Evolutionary conservation across 2,888 invertebrate genomes (phyloP), one percentile per base, ranked within the genome.

Genomic region (Caenorhabditis sp.): DNA sequence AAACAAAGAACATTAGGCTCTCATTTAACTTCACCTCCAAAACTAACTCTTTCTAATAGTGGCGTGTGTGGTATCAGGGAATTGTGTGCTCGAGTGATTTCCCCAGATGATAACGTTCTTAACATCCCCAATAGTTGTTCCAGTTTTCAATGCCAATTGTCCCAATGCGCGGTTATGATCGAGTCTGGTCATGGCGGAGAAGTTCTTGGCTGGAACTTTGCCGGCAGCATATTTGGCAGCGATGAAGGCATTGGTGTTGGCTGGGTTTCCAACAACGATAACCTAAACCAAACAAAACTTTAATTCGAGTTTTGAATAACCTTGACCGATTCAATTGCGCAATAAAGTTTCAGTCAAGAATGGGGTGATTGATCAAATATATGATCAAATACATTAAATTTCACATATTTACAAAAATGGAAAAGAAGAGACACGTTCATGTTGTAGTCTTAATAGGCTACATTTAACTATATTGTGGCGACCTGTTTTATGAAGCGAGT

Each of bases 11-110:
- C 31, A n/a, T 21, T 27, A 23, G 10, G 10, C 5, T 7, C 31
- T 31, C 5, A 10, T 31, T 31, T 7, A 31, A 7, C 23, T 53
- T 52, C 17, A 5, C 31, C n/a, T n/a, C n/a, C n/a, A n/a, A n/a
- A n/a, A 31, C 31, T 23, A 14, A 65, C 84, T 80, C 49, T 87
- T 80, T 31, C 60, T 80, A 14, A 88, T 89, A 56, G 81, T 85
- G 43, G 90, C 90, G 76, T 89, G 88, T 31, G 91, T 91, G 0
- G 93, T 93, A 90, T 99, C 99, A 7, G 99, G 97, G 89, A 93
- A 97, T 90, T 99, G 97, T 10, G 99, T 99, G 5, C 95, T 94
- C 0, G 97, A 97, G 89, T 99, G 99, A 90, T 99, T 99, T 57
- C 99, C 99, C 99, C 99, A 99, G 88, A 99, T 97, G 75, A 95